A percentile compares a stretch with the other conserved stretches of the same genome.
Conservation (phyloP, 2,113 vertebrate species). For the Tachysurus fulvidraco region DNA sequence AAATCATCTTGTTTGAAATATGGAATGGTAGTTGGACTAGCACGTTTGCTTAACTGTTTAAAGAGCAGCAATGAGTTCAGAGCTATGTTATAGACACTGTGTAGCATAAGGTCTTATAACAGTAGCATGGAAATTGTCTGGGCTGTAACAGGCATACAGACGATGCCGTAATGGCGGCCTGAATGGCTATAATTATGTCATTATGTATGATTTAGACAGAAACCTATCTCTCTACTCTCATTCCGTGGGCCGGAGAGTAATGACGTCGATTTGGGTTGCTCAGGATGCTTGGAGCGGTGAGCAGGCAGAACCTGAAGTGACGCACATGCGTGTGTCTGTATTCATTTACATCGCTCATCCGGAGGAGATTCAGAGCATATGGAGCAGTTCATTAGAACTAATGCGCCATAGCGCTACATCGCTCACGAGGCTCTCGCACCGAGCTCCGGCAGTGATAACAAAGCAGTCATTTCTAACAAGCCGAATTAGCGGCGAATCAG, state of each 20-base stretch:
- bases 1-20: neutral
- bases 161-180: constrained; percentile 10
- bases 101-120: neutral
- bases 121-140: neutral
- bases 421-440: constrained; percentile 54
- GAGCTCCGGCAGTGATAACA: constrained; percentile 61
- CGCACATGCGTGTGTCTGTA: constrained; percentile 13
- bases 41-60: neutral
- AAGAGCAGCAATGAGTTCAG: neutral
- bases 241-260: constrained; percentile 6
- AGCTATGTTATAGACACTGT: neutral
- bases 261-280: constrained; percentile 25
- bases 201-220: constrained; percentile 31
- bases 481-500: constrained; percentile 51
- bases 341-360: constrained; percentile 39
- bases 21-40: neutral
- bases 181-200: constrained; percentile 39
- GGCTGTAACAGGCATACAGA: neutral
- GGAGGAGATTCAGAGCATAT: constrained; percentile 60
- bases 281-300: neutral
- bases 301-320: neutral
- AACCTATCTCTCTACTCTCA: neutral
- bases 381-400: constrained; percentile 66
- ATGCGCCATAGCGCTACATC: constrained; percentile 60
- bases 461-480: constrained; percentile 69